Evolutionary conservation across 2,113 vertebrate genomes (phyloP).

Genomic region (Thamnophis sirtalis): DNA sequence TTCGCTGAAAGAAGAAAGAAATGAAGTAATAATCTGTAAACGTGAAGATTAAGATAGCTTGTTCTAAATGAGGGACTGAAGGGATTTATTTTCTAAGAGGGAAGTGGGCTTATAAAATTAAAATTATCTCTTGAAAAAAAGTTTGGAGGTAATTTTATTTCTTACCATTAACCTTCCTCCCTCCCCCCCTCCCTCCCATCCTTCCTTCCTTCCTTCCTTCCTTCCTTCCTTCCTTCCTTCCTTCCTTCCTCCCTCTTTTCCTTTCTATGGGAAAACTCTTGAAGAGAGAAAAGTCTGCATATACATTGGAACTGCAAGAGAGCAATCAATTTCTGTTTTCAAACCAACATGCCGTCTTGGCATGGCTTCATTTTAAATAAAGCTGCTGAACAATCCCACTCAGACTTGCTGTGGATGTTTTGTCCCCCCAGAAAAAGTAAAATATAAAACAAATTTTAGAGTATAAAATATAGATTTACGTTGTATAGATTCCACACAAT

Average conservation of each 20-base stretch:
- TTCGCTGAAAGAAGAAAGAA: not conserved
- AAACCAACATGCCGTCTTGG: not conserved
- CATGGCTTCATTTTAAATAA: not conserved
- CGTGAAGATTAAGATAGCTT: not conserved
- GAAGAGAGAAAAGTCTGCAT: not conserved
- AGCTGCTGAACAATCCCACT: not conserved
- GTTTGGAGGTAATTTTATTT: not conserved
- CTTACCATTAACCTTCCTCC: not conserved
- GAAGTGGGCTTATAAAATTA: not conserved
- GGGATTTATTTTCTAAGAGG: not conserved
- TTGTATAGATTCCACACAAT: not conserved
- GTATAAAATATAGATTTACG: not conserved
- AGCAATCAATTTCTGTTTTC: not conserved
- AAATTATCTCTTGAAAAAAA: not conserved
- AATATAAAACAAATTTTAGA: not conserved
- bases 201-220: not conserved
- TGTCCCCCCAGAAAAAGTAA: not conserved
- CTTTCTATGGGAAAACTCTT: not conserved
- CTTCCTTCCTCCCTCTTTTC: not conserved
- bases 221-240: not conserved
- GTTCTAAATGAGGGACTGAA: not conserved
- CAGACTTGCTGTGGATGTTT: not conserved
- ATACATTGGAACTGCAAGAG: not conserved
- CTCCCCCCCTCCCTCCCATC: not conserved
- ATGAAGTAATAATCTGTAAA: not conserved